These are phyloP conservation scores for Champsocephalus esox DNA, from an alignment of 2,797 vertebrate genomes.

Conservation along the genomic window DNA sequence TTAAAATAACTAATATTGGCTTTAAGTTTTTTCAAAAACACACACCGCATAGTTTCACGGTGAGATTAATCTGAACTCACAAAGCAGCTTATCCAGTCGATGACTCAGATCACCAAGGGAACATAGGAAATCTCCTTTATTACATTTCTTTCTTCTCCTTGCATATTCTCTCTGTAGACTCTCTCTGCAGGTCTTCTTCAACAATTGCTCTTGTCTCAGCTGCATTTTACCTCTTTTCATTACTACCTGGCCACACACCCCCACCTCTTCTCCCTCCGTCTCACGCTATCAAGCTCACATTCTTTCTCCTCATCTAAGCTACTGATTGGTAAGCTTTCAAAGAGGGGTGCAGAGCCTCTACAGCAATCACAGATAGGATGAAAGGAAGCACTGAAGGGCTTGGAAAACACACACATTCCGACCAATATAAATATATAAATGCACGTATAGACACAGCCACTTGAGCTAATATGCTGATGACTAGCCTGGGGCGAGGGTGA, in stretches of 20 bases:
- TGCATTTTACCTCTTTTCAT: constrained; percentile 39
- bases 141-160: constrained; percentile 29
- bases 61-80: constrained; percentile 61
- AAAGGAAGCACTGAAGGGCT: background rate
- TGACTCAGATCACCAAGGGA: constrained; percentile 76
- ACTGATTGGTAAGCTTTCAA: constrained; percentile 50
- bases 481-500: constrained; percentile 45
- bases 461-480: constrained; percentile 59
- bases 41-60: constrained; percentile 39
- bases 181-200: constrained; percentile 25
- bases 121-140: constrained; percentile 55
- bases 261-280: constrained; percentile 8
- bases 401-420: constrained; percentile 3
- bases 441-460: constrained; percentile 2
- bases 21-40: constrained; percentile 44
- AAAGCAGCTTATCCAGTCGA: constrained; percentile 53
- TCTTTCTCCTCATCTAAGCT: constrained; percentile 48
- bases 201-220: constrained; percentile 24
- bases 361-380: constrained; percentile 43
- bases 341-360: constrained; percentile 29
- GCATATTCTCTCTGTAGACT: constrained; percentile 10
- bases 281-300: constrained; percentile 56
- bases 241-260: constrained; percentile 6
- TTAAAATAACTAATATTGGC: constrained; percentile 41
- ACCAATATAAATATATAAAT: background rate